Percentiles rank a stretch among this genome's conserved stretches.
Evolutionary conservation across 2,797 vertebrate genomes (phyloP).

Genomic region (Sebastes kiyomatsui): DNA sequence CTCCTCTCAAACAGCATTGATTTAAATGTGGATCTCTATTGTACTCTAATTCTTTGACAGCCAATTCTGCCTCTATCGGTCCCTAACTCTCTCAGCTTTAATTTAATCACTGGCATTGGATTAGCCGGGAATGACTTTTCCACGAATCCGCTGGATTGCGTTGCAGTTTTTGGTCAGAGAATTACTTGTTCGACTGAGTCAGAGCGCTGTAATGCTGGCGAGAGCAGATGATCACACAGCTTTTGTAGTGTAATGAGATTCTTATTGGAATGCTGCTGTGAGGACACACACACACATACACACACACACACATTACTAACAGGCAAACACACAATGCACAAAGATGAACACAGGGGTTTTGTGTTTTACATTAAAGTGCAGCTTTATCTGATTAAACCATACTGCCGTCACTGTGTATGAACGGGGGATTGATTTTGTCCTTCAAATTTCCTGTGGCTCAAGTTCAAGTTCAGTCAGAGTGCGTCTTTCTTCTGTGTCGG

Average conservation of each 20-base stretch:
- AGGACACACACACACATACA: not conserved
- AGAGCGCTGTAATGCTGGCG: not conserved
- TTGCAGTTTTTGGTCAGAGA: not conserved
- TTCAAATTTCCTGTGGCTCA: slow-evolving; percentile 38
- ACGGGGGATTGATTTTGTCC: slow-evolving; percentile 8
- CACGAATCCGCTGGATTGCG: not conserved
- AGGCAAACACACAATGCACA: not conserved
- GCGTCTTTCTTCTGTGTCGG: not conserved
- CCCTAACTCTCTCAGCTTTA: not conserved
- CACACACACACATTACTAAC: not conserved
- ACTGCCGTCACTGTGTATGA: slow-evolving; percentile 19
- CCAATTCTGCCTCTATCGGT: not conserved
- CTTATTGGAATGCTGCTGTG: slow-evolving; percentile 39
- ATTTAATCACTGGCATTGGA: slow-evolving; percentile 23
- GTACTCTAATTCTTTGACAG: not conserved
- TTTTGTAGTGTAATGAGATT: slow-evolving; percentile 56
- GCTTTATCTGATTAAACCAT: slow-evolving; percentile 42
- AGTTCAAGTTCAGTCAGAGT: slow-evolving; percentile 24
- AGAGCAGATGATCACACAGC: slow-evolving; percentile 43
- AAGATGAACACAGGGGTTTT: not conserved
- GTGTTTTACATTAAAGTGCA: slow-evolving; percentile 26
- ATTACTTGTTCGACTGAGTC: slow-evolving; percentile 15
- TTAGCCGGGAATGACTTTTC: not conserved
- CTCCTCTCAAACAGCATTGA: not conserved
- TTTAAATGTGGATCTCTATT: not conserved